Base-by-base conservation (phyloP, 1,140 invertebrate genomes). In the Anoplolepis gracilipes region DNA sequence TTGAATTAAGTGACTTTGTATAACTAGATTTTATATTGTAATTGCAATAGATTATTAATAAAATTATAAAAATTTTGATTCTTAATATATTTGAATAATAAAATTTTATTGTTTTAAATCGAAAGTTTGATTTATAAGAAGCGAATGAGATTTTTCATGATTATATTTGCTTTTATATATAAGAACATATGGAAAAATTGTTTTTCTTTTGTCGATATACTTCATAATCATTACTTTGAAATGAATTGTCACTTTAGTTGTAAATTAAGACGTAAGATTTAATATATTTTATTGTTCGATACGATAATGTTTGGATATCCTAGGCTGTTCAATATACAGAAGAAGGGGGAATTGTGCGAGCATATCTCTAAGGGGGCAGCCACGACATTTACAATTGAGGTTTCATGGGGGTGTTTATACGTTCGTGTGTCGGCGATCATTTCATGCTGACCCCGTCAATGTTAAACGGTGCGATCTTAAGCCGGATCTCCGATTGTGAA, bases 401-500 rank as follows among this genome's bases (percentile, higher is more conserved):
- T 92, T 92, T 93, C 90, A 92, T 90, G 90, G 92, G 42, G 87
- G 91, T 85, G 89, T 88, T 93, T 92, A 92, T 92, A 89, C 88
- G 90, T 46, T 70, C 46, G 36, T 72, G 53, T 59, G 78, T 16
- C 67, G 36, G 53, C 65, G 78, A 82, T 82, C 67, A 82, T 82
- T 72, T 55, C 28, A 33, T 46, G 19, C 78, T 69, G 84, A 78
- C 64, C 89, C 82, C 75, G 67, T 78, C 81, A 65, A 87, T 87
- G 88, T 91, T 93, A 92, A 92, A 93, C 92, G 91, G 87, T 89
- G 88, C 81, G 87, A 92, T 92, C 91, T 92, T 93, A 93, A 93
- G 92, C 92, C 90, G 90, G 87, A 91, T 49, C 90, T 81, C 88
- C 85, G 62, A 73, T 76, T 89, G 46, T 49, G 70, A 88, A 88